Percentiles rank a stretch among this genome's conserved stretches.
Conservation (phyloP, 2,797 vertebrate genomes). For the Thunnus albacares region DNA sequence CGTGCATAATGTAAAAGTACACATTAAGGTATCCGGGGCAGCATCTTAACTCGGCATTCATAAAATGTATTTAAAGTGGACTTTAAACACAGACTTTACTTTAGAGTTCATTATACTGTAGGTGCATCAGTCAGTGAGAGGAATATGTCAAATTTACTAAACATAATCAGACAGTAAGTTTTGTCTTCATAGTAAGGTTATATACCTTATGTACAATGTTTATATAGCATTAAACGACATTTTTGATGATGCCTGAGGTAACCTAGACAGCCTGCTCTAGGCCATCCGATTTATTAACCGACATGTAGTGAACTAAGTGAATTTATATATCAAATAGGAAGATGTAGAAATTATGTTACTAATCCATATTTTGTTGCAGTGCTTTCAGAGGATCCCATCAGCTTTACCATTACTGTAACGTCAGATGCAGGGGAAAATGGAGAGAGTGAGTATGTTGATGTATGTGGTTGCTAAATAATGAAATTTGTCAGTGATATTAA, state of each 20-base stretch:
- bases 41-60: no score
- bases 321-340: background rate
- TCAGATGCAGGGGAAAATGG: slow-evolving; percentile 94
- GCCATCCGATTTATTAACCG: background rate
- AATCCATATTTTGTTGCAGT: slow-evolving; percentile 80
- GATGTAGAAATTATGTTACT: background rate
- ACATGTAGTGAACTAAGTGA: no score
- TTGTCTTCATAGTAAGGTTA: background rate
- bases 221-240: no score
- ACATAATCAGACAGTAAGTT: background rate
- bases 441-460: slow-evolving; percentile 90
- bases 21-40: background rate
- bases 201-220: no score
- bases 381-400: slow-evolving; percentile 91
- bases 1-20: no score
- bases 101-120: background rate
- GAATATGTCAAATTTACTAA: background rate
- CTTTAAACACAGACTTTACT: background rate
- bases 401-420: slow-evolving; percentile 96
- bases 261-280: background rate
- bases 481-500: background rate
- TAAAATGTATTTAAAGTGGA: background rate
- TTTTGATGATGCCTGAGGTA: no score
- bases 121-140: background rate
- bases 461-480: background rate